Evolutionary conservation across 2,797 vertebrate species (phyloP), one percentile per base, ranked within the genome.

Genomic region (Sebastes diaconus): DNA sequence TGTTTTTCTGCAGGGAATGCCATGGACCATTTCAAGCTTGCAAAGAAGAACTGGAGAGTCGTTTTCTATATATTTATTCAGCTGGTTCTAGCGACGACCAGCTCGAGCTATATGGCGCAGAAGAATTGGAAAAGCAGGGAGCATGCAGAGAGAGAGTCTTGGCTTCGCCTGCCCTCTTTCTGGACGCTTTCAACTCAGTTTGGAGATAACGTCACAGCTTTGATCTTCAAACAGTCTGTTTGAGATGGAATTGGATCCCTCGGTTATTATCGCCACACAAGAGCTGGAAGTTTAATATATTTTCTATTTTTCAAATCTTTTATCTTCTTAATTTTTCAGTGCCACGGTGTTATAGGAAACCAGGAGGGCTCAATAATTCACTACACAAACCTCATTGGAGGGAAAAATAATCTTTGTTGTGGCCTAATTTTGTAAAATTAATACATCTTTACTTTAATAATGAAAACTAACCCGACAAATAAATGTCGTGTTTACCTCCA

Each of bases 211-310:
- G 79, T 84, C 81, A 18, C 70, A 57, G 87, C 86, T 93, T 91
- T 92, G 87, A 93, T 92, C 88, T 92, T 90, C 81, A 92, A 87
- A 87, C 90, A 80, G 82, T 77, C 84, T 80, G 76, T 75, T 77
- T 75, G 72, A 90, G 83, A 89, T 83, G 90, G 80, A 91, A 88
- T 83, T 84, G 83, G 73, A 91, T 91, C 85, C 76, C 80, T 83
- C 20, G 73, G 85, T 89, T 90, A 88, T 87, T 81, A 69, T 84
- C 83, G n/a, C 61, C 32, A 66, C 79, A 83, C 77, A 79, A 77
- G 83, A 86, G 78, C 66, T 81, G 67, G 63, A 83, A 92, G 79
- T 89, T 86, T 75, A 66, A 92, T 87, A 46, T 67, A 68, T 83
- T 84, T 91, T 80, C 75, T 79, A 30, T 75, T 82, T 85, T 84